Evolutionary conservation across 2,797 vertebrate genomes (phyloP).

Genomic region (Myotis vivesi): DNA sequence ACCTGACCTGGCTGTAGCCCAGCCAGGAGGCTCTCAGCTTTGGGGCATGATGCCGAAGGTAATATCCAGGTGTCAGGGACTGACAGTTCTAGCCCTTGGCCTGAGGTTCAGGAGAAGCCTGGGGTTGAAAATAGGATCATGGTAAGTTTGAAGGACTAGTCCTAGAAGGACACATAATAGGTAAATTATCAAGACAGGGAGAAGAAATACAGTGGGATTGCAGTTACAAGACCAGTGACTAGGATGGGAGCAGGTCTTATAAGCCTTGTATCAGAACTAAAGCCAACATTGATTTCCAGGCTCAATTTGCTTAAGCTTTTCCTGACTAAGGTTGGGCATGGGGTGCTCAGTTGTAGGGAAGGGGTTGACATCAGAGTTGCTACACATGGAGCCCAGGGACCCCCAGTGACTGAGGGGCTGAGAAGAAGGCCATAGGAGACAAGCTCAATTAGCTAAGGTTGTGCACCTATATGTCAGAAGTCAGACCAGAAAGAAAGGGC

Average conservation of each 20-base stretch:
- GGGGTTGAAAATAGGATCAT: not conserved
- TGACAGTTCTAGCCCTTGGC: not conserved
- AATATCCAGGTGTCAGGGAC: not conserved
- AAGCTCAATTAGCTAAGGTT: not conserved
- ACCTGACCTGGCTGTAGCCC: not conserved
- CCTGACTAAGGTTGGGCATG: not conserved
- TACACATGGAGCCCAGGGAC: not conserved
- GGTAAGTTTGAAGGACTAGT: not conserved
- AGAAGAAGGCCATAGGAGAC: not conserved
- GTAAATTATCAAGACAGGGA: not conserved
- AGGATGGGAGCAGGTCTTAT: not conserved
- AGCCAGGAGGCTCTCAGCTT: not conserved
- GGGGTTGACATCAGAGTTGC: not conserved
- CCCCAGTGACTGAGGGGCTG: not conserved
- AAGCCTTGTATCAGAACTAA: not conserved
- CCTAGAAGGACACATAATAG: not conserved
- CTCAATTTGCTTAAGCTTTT: not conserved
- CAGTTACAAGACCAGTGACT: not conserved
- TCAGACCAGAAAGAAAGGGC: not conserved
- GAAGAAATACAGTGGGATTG: not conserved
- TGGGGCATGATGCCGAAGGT: not conserved
- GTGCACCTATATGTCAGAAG: not conserved
- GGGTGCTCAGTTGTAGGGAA: not conserved
- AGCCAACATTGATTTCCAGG: not conserved
- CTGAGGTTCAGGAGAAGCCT: not conserved